These are phyloP conservation scores for Etia nguti DNA, from an alignment of 2,113 vertebrate genomes.

Conservation along the genomic window DNA sequence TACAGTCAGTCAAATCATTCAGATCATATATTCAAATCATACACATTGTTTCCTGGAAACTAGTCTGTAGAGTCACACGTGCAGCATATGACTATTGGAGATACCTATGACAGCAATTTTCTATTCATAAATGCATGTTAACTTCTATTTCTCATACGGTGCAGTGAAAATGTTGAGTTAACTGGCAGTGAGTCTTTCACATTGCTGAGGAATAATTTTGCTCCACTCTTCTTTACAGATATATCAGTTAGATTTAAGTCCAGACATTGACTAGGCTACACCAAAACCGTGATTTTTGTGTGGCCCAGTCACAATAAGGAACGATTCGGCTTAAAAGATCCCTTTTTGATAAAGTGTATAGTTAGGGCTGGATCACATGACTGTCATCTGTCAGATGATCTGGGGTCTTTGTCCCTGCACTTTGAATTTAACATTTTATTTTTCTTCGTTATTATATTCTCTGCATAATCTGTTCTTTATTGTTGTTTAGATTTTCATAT, in stretches of 20 bases:
- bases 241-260: not conserved
- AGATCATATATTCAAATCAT: not conserved
- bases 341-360: not conserved
- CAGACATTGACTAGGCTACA: not conserved
- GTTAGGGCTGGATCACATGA: fast-evolving
- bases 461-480: not conserved
- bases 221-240: not conserved
- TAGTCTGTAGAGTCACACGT: not conserved
- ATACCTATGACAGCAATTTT: not conserved
- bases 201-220: not conserved
- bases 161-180: not conserved
- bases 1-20: not conserved
- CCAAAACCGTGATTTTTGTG: not conserved
- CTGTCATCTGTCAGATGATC: fast-evolving
- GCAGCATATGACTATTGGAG: not conserved
- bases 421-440: too few species aligned
- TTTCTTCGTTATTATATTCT: not conserved
- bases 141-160: not conserved
- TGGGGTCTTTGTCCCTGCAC: not conserved
- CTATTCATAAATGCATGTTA: not conserved
- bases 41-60: not conserved
- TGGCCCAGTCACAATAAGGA: too few species aligned
- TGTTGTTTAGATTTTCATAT: not conserved
- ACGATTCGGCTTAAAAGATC: not conserved
- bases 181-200: not conserved